Evolutionary conservation across 2,113 vertebrate species (phyloP), one percentile per base, ranked within the genome.

Genomic region (Pogonocichla stellata): DNA sequence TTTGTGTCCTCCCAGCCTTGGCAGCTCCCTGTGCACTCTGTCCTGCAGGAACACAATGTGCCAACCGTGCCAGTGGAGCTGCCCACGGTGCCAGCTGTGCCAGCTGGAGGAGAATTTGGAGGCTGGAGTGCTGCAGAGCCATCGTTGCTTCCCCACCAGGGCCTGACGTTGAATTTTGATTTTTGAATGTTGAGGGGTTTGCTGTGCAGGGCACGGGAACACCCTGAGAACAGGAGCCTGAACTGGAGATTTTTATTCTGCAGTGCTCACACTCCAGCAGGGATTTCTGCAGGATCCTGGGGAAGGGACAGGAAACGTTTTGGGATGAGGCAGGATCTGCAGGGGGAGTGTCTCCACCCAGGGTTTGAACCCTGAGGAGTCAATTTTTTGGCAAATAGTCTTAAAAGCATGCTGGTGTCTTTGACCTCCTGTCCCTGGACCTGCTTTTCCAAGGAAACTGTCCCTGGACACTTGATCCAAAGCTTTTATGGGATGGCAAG

Each of bases 401-500:
- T 93, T 95, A 91, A 96, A 93, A 94, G 29, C 62, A 69, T 45
- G 66, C 88, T 88, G 2, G 72, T 87, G 53, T 77, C 74, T 58
- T 74, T 91, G 58, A 83, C 86, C 83, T 94, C 82, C 88, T 82
- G 28, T 12, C 53, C 23, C 42, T 22, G 17, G 71, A 67, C 67
- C 64, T 65, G 2, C 50, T 86, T 96, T 85, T 85, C 95, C 57
- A 79, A 95, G 88, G 81, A 84, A 73, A 45, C 48, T 60, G 45
- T 50, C 93, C 90, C 72, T 79, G 73, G 92, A 86, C 77, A 53
- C 74, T 96, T 95, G 57, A 80, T 85, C 85, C 90, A 88, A 85
- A 89, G 86, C 74, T 66, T 11, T 90, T 72, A 13, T 88, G 61
- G 94, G 93, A 72, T 92, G 75, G 64, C 86, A 81, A 88, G 86